Percentiles rank a stretch among this genome's conserved stretches.
Conservation (phyloP, 2,113 vertebrate genomes). For the human (Homo sapiens) region GRCh38 chr3:2414001-2414500, state of each 20-base stretch:
- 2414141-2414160: not conserved
- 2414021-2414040: not conserved
- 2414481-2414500: not conserved
- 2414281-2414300: not conserved
- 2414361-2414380: not conserved
- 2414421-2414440: not conserved
- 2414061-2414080: accelerated
- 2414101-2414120: not conserved
- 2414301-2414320: not conserved
- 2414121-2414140: not conserved
- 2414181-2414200: not conserved
- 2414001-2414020: not conserved
- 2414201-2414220: not conserved
- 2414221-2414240: not conserved
- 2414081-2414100: not conserved
- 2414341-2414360: not conserved
- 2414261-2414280: not conserved
- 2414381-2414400: not conserved
- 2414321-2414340: not conserved
- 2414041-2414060: accelerated
- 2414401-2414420: not conserved
- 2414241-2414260: not conserved
- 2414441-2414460: not conserved
- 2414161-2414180: not conserved
- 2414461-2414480: not conserved